Evolutionary conservation across 2,797 vertebrate species (phyloP), one percentile per base, ranked within the genome.

Genomic region (Pithecia hirsuta): DNA sequence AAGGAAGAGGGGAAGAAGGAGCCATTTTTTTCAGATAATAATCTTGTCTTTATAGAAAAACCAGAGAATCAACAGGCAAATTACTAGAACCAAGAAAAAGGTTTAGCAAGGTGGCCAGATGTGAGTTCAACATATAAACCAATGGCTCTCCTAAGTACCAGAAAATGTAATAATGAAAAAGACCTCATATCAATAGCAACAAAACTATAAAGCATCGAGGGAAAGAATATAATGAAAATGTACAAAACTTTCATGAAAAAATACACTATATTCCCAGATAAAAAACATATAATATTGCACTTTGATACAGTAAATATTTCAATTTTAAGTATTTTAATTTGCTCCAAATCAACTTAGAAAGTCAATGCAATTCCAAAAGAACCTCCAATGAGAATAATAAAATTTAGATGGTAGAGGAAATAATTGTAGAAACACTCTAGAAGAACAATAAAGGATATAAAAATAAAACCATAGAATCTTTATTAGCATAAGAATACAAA

Each of bases 251-350:
- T 52, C 4, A 75, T 30, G 33, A 70, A 84, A 97, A 86, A 22
- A 44, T 17, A 36, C 5, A 26, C 59, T 28, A 17, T 57, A 20
- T 61, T 67, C 78, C n/a, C 22, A 4, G 57, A 41, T 52, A 39
- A 48, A 72, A 72, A 88, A 92, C 7, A 79, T 83, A 70, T 24
- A 76, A 59, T 50, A 24, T 10, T 76, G 12, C 9, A 70, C n/a
- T 36, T 70, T 70, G 20, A 36, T 36, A 36, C 17, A 36, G 1
- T 39, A 74, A 84, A 57, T 78, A 93, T 86, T 92, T 93, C 36
- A 52, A 90, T 76, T 95, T 90, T 64, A 64, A 93, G 78, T 74
- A 91, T 81, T 92, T 93, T 57, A 85, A 90, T 76, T 93, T 91
- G 12, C 3, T 91, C 36, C 50, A 75, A 93, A 84, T 87, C 70